Percentiles rank a stretch among this genome's conserved stretches.
These are phyloP conservation scores for Neoaliturus tenellus DNA, from an alignment of 2,888 invertebrate genomes.

Conservation along the genomic window DNA sequence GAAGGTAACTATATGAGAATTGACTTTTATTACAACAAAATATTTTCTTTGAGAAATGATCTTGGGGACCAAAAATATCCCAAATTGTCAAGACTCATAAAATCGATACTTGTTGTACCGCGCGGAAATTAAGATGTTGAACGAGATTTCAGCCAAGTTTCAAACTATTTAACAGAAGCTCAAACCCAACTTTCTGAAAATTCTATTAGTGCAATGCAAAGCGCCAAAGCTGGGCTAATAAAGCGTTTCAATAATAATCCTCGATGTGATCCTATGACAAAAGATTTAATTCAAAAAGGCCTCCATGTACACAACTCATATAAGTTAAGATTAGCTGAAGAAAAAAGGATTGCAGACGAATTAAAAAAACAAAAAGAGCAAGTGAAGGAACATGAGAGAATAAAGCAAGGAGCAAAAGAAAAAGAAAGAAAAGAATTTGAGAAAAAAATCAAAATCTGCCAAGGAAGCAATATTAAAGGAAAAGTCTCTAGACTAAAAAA, in stretches of 20 bases:
- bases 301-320: not conserved
- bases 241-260: not conserved
- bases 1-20: not conserved
- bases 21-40: slow-evolving; percentile 6
- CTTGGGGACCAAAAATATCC: not conserved
- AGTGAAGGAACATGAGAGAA: not conserved
- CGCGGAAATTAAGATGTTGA: no score
- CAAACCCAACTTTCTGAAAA: not conserved
- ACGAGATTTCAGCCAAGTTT: no score
- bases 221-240: not conserved
- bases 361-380: not conserved
- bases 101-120: no score
- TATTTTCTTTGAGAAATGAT: not conserved
- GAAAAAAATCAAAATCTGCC: not conserved
- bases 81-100: not conserved
- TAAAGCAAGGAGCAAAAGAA: not conserved
- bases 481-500: slow-evolving; percentile 21
- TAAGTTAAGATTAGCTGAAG: not conserved
- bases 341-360: not conserved
- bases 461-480: not conserved
- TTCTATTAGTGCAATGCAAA: not conserved
- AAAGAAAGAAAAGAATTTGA: not conserved
- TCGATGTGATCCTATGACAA: not conserved
- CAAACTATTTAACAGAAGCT: no score
- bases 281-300: not conserved